phyloP scores from a whole-genome alignment of 1,140 invertebrate genomes.

The Armadillidium nasatum region DNA sequence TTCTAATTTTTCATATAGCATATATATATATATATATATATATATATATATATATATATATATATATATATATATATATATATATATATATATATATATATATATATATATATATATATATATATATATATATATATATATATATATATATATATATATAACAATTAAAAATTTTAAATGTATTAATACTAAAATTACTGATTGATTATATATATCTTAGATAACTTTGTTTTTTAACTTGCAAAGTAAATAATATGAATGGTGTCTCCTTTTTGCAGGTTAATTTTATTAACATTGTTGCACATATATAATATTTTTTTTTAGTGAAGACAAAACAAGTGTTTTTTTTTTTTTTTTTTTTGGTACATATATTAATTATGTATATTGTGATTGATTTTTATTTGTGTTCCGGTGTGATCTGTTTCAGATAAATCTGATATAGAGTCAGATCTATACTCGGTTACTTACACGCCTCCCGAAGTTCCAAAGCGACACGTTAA shows the following conservation, averaged over 20 bases:
- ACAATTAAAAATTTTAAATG: too few relatives aligned
- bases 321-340: too few relatives aligned
- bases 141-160: slow-evolving; percentile 8
- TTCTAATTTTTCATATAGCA: too few relatives aligned
- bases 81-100: slow-evolving; percentile 19
- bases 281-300: too few relatives aligned
- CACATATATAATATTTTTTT: too few relatives aligned
- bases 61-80: not conserved
- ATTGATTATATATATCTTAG: too few relatives aligned
- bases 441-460: slow-evolving; percentile 27
- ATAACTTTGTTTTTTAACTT: too few relatives aligned
- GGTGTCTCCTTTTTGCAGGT: too few relatives aligned
- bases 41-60: not conserved
- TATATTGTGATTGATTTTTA: not conserved
- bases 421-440: slow-evolving; percentile 34
- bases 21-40: not conserved
- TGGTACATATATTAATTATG: too few relatives aligned
- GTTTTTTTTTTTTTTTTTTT: too few relatives aligned
- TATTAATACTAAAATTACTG: too few relatives aligned
- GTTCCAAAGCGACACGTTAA: slow-evolving; percentile 20
- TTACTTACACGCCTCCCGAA: slow-evolving; percentile 30
- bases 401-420: slow-evolving; percentile 27
- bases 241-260: too few relatives aligned
- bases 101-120: slow-evolving; percentile 17
- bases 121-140: slow-evolving; percentile 20